Evolutionary conservation across 2,888 invertebrate genomes (phyloP), one percentile per base, ranked within the genome.

Genomic region (Campopleginae sp.): DNA sequence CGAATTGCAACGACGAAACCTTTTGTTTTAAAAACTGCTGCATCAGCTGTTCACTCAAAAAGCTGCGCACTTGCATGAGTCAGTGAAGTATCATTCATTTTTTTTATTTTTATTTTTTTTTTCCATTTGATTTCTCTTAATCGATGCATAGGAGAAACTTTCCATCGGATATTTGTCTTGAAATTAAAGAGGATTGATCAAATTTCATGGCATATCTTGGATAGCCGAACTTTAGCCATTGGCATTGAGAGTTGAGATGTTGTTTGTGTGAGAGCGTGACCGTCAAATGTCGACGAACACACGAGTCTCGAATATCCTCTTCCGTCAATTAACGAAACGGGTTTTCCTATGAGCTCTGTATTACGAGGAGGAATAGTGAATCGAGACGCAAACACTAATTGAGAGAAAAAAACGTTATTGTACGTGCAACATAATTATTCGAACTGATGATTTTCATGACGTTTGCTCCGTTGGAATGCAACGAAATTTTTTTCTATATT

Each of bases 221-320:
- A 74, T 23, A 38, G 27, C 46, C 66, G 70, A 82, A 68, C 48
- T 65, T 48, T 66, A 79, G 80, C 76, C 80, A 80, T 80, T 80
- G 83, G 80, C 82, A 83, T 83, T 83, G 76, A 76, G 48, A 66
- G 80, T n/a, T 31, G 75, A 70, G 42, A 27, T 51, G n/a, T 5
- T 51, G n/a, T 5, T 63, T 46, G 58, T 68, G 65, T 48, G 48
- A 27, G 48, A 72, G 71, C 65, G 71, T 77, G 84, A 80, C 80
- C 48, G 72, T 76, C 71, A 65, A 70, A 42, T 42, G 72, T 68
- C n/a, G 38, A 75, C 58, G 61, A 42, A 65, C 70, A 63, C 71
- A 76, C 84, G 80, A 84, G 74, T 70, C 80, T 84, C 80, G 65
- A 74, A 44, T 80, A 38, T 83, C 83, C 63, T 42, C 19, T 31